Evolutionary conservation across 1,140 invertebrate species (phyloP), one percentile per base, ranked within the genome.

Genomic region (Pachypsylla venusta): DNA sequence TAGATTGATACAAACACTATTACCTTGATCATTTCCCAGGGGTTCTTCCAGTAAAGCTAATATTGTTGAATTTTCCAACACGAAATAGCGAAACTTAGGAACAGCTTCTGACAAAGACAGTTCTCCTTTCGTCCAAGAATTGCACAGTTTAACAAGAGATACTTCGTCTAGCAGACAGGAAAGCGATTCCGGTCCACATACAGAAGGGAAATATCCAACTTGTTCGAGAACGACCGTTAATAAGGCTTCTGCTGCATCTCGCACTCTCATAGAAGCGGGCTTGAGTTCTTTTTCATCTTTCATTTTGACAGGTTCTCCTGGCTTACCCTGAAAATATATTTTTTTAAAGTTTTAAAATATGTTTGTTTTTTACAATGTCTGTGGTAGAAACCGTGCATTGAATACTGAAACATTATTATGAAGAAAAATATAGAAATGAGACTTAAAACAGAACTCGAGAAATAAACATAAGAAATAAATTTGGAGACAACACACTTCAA

Each of bases 281-380:
- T 96, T 96, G 28, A 94, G 69, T 71, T 94, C 88, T 69, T 98
- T 98, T 61, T 95, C 90, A 63, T 93, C 88, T 70, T 98, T 98
- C 76, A 92, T 87, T 73, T 88, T 89, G 0, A 90, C 80, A 24
- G 83, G 79, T 70, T 96, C 90, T 22, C 87, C 87, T 1, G 85
- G 82, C 75, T 95, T 95, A n/a, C 70, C 84, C 87, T 80, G 42
- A 53, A 61, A 58, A 19, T n/a, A n/a, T n/a, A n/a, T n/a, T n/a
- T n/a, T n/a, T n/a, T n/a, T n/a, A n/a, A n/a, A n/a, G n/a, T 24
- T 10, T 14, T 10, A 14, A 54, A 60, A 61, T 42, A 54, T 56
- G 56, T 24, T 22, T 39, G n/a, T n/a, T n/a, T n/a, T n/a, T n/a
- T n/a, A n/a, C n/a, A n/a, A n/a, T n/a, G n/a, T n/a, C n/a, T n/a